Base-by-base conservation (phyloP, 2,888 invertebrate genomes). In the Geotrupes spiniger region DNA sequence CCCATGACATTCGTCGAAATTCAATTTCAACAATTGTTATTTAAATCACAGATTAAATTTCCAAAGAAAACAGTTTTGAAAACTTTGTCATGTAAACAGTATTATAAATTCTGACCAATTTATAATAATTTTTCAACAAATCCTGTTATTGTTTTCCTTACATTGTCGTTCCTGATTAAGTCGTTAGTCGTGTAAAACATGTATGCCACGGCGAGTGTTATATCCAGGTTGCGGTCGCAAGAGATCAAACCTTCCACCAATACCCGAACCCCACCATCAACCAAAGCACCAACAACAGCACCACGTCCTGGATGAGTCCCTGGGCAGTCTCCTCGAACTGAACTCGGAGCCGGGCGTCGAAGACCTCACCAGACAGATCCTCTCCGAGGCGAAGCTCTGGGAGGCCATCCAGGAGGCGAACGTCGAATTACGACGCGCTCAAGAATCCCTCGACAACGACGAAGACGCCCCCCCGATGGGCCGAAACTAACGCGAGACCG, bases 141-240 rank as follows among this genome's bases (percentile, higher is more conserved):
- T n/a, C n/a, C n/a, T n/a, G n/a, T n/a, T n/a, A n/a, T n/a, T n/a
- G n/a, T n/a, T n/a, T n/a, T n/a, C n/a, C n/a, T n/a, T n/a, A n/a
- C n/a, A n/a, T n/a, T n/a, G n/a, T n/a, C n/a, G n/a, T n/a, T n/a
- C n/a, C n/a, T n/a, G n/a, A n/a, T n/a, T n/a, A n/a, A n/a, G n/a
- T n/a, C n/a, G n/a, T n/a, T n/a, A n/a, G n/a, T n/a, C n/a, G n/a
- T n/a, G n/a, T n/a, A n/a, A n/a, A n/a, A n/a, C n/a, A n/a, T n/a
- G n/a, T n/a, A n/a, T n/a, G n/a, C n/a, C n/a, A n/a, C n/a, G n/a
- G n/a, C n/a, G n/a, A n/a, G n/a, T n/a, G n/a, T n/a, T n/a, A n/a
- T n/a, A n/a, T n/a, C n/a, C n/a, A 87, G 87, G 87, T n/a, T 88
- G 87, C 61, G 88, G 87, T 3, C 78, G 82, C 46, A 88, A 88